These are phyloP conservation scores for zebrafish (Danio rerio) DNA, from an alignment of 2,113 vertebrate genomes.

Conservation along the genomic window GRCz12tu NC_133185.1:24871001-24871500, in stretches of 20 bases:
- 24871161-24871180: slow-evolving; percentile 32
- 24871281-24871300: slow-evolving; percentile 6
- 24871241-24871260: slow-evolving; percentile 31
- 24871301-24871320: slow-evolving; percentile 42
- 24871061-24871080: neutral
- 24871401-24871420: slow-evolving; percentile 38
- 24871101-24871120: neutral
- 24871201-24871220: slow-evolving; percentile 45
- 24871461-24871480: slow-evolving; percentile 13
- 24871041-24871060: neutral
- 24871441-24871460: slow-evolving; percentile 22
- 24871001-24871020: too few relatives aligned
- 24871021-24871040: neutral
- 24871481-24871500: neutral
- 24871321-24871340: slow-evolving; percentile 39
- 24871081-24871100: neutral
- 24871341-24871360: slow-evolving; percentile 50
- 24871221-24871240: slow-evolving; percentile 10
- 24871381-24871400: slow-evolving; percentile 29
- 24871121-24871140: neutral
- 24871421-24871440: slow-evolving; percentile 22
- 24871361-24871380: slow-evolving; percentile 18
- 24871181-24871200: slow-evolving; percentile 44
- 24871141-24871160: neutral
- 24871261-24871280: neutral